Percentiles rank a stretch among this genome's conserved stretches.
phyloP scores from a whole-genome alignment of 37 sponge, comb jelly and placozoan species.

The Cladorhizidae sp. region DNA sequence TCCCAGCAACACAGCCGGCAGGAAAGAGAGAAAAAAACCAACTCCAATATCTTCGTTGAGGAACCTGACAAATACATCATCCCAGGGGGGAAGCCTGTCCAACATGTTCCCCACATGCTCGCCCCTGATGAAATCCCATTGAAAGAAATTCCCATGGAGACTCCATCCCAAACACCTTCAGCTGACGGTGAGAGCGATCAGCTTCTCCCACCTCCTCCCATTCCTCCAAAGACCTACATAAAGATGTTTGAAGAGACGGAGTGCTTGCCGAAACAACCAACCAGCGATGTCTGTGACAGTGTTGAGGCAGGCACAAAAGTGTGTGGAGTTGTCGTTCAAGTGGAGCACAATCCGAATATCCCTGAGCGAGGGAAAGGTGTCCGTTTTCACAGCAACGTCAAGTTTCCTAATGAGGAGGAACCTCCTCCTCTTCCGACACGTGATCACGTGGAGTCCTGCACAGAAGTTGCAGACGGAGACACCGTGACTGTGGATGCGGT shows the following conservation, averaged over 20 bases:
- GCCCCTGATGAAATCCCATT: not conserved
- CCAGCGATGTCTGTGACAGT: not conserved
- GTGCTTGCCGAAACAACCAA: not conserved
- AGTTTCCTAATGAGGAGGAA: conserved; percentile 1
- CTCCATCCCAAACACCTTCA: not conserved
- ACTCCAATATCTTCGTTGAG: conserved; percentile 13
- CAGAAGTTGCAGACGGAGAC: too few species aligned
- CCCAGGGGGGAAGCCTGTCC: not conserved
- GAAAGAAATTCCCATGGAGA: not conserved
- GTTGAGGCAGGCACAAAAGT: not conserved
- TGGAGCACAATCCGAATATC: not conserved
- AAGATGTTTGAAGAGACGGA: too few species aligned
- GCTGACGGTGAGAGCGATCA: not conserved
- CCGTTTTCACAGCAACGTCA: not conserved
- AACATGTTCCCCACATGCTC: too few species aligned
- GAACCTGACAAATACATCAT: not conserved
- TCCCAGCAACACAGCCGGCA: not conserved
- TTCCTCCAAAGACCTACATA: conserved; percentile 1
- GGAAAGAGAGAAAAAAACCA: not conserved
- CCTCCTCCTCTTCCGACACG: conserved; percentile 8
- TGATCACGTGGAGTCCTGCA: not conserved
- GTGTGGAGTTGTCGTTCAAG: not conserved
- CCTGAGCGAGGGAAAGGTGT: not conserved
- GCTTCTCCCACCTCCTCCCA: not conserved
- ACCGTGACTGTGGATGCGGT: too few species aligned